Evolutionary conservation across 92 coral and sea anemone species (phyloP).

Genomic region (Pocillopora meandrina): DNA sequence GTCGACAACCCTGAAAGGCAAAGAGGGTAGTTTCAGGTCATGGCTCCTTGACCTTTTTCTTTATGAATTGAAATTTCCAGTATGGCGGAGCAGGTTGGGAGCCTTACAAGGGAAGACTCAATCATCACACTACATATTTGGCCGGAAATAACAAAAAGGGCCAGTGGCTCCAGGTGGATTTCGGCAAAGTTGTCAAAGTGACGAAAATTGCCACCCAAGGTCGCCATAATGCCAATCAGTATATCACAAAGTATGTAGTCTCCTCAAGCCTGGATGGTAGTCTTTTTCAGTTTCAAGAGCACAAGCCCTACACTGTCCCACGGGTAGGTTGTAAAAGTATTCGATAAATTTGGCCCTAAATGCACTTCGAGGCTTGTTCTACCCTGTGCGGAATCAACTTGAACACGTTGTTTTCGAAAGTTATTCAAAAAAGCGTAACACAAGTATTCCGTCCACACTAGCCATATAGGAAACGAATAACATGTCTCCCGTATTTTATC

Average conservation of each 20-base stretch:
- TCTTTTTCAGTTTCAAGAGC: constrained; percentile 13
- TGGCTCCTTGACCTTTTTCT: no score
- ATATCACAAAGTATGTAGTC: constrained; percentile 14
- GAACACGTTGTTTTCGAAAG: no score
- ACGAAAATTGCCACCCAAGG: constrained; percentile 33
- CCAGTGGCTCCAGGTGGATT: constrained; percentile 39
- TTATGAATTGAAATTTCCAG: not conserved
- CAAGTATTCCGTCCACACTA: no score
- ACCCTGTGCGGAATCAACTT: no score
- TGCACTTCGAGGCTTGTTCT: no score
- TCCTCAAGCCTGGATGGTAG: constrained; percentile 33
- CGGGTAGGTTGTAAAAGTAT: constrained; percentile 5
- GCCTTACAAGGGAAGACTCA: constrained; percentile 23
- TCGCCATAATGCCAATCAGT: constrained; percentile 8
- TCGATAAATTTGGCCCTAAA: no score
- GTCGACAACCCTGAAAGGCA: no score
- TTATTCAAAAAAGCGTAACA: no score
- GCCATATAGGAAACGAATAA: no score
- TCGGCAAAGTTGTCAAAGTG: constrained; percentile 37
- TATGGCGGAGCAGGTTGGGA: constrained; percentile 8
- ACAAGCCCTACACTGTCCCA: constrained; percentile 18
- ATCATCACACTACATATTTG: constrained; percentile 2
- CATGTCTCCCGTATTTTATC: no score
- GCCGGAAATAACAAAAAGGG: constrained; percentile 13
- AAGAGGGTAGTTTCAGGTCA: no score